Evolutionary conservation across 2,113 vertebrate genomes (phyloP).

Genomic region (Seriola dumerili): DNA sequence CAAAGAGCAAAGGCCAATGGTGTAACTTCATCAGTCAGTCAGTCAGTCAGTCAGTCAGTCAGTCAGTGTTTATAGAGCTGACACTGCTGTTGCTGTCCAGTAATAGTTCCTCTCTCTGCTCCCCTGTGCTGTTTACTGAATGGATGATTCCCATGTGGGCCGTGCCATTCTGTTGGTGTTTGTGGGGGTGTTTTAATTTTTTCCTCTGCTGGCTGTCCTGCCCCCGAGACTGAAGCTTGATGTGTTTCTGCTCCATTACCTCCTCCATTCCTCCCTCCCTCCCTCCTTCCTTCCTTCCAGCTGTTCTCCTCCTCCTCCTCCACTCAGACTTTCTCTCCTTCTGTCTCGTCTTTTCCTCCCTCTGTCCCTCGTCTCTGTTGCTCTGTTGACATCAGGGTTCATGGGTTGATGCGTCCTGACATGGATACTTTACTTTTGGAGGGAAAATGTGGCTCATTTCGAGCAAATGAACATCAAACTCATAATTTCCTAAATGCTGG

Average conservation of each 20-base stretch:
- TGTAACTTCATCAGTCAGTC: background rate
- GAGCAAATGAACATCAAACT: background rate
- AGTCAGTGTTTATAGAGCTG: too few species aligned
- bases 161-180: conserved; percentile 47
- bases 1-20: background rate
- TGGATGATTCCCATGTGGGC: conserved; percentile 50
- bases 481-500: background rate
- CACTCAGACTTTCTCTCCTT: conserved; percentile 19
- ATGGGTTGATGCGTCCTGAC: conserved; percentile 13
- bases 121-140: conserved; percentile 33
- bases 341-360: background rate
- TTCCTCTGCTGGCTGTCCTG: conserved; percentile 24
- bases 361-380: background rate
- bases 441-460: conserved; percentile 2
- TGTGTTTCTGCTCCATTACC: conserved; percentile 74
- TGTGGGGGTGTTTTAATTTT: conserved; percentile 29
- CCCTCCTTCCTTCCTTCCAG: conserved; percentile 39
- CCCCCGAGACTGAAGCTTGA: conserved; percentile 42
- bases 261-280: conserved; percentile 33
- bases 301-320: conserved; percentile 54
- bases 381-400: conserved; percentile 20
- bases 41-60: too few species aligned
- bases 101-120: too few species aligned
- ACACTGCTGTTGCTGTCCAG: background rate
- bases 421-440: conserved; percentile 9